phyloP scores from a whole-genome alignment of 2,113 vertebrate genomes.

The Sitta europaea region DNA sequence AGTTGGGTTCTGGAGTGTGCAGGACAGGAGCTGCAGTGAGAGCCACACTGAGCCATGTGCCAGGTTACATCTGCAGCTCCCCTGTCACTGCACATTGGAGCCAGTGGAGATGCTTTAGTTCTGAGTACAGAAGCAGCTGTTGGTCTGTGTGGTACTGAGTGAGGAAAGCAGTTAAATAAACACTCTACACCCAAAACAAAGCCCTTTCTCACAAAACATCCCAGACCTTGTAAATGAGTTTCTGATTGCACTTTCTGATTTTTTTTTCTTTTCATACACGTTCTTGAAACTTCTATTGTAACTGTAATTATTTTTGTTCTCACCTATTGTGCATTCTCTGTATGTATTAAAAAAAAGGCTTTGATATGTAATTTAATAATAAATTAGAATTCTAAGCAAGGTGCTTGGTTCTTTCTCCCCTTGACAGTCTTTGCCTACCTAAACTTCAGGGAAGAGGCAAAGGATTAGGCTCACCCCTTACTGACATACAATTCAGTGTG shows the following conservation, averaged over 20 bases:
- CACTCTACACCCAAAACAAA: not conserved
- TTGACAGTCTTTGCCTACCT: not conserved
- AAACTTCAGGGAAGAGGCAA: not conserved
- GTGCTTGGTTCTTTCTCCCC: slow-evolving; percentile 23
- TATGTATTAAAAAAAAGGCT: slow-evolving; percentile 72
- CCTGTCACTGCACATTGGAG: not conserved
- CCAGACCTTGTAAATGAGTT: slow-evolving; percentile 31
- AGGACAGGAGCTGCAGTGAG: not conserved
- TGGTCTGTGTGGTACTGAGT: not conserved
- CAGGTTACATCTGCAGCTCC: not conserved
- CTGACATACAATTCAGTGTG: accelerated
- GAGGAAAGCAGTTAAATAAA: not conserved
- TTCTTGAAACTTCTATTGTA: slow-evolving; percentile 71
- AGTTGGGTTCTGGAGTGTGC: accelerated
- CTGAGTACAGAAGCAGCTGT: not conserved
- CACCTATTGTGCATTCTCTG: slow-evolving; percentile 76
- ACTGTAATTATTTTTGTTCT: slow-evolving; percentile 78
- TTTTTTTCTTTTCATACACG: slow-evolving; percentile 66
- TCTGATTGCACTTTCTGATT: slow-evolving; percentile 75
- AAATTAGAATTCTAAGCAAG: slow-evolving; percentile 75
- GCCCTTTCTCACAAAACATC: slow-evolving; percentile 30
- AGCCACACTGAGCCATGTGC: not conserved
- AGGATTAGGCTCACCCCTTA: not conserved
- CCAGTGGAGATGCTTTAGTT: not conserved
- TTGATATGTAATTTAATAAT: slow-evolving; percentile 86